A percentile compares a stretch with the other conserved stretches of the same genome.
Evolutionary conservation across 1,140 invertebrate species (phyloP).

Genomic region (Brachionus asplanchnoidis): DNA sequence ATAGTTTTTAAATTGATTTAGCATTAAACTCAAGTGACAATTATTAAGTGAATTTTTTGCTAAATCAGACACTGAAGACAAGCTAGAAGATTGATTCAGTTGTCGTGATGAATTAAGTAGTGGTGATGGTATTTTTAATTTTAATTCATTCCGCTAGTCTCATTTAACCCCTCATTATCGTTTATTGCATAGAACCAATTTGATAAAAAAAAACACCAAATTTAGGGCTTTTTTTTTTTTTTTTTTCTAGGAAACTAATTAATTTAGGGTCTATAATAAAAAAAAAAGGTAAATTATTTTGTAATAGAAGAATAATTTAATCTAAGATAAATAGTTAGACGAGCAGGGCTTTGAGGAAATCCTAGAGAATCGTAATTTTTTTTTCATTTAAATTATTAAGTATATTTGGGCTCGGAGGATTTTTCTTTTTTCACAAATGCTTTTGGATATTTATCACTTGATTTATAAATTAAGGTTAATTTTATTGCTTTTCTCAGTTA

Average conservation of each 20-base stretch:
- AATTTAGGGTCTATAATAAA: neutral
- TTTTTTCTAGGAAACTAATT: conserved; percentile 22
- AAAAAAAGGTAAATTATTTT: conserved; percentile 1
- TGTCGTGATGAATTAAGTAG: neutral
- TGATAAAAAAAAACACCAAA: neutral
- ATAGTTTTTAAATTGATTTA: conserved; percentile 14
- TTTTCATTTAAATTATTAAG: neutral
- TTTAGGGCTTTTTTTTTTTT: neutral
- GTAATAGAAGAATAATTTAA: neutral
- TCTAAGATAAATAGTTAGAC: neutral
- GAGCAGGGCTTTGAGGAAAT: neutral
- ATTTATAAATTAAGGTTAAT: neutral
- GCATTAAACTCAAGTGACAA: neutral
- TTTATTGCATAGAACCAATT: conserved; percentile 18
- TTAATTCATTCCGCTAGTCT: neutral
- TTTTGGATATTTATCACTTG: conserved; percentile 11
- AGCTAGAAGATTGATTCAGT: neutral
- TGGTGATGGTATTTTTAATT: neutral
- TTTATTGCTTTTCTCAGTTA: neutral
- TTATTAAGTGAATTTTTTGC: neutral
- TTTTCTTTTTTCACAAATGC: neutral
- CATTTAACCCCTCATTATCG: neutral
- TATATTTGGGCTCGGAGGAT: neutral
- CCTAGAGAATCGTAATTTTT: neutral
- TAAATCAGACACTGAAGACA: neutral